These are phyloP conservation scores for Choristoneura rosaceana DNA, from an alignment of 2,888 invertebrate genomes.

Conservation along the genomic window DNA sequence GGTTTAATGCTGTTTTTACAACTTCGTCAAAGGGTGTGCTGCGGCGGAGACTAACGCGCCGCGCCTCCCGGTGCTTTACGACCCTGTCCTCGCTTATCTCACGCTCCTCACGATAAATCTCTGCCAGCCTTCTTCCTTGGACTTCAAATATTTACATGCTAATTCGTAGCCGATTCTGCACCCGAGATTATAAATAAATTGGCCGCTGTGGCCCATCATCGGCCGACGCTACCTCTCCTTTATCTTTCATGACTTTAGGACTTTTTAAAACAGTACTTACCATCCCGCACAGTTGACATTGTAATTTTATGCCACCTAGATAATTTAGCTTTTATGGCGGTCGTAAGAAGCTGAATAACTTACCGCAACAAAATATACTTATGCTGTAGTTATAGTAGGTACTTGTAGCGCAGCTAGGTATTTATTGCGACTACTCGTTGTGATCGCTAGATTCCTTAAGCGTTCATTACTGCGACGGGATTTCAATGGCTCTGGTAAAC, in stretches of 20 bases:
- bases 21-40: slow-evolving; percentile 82
- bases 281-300: slow-evolving; percentile 66
- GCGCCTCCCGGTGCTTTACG: slow-evolving; percentile 75
- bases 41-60: slow-evolving; percentile 53
- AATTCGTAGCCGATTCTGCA: slow-evolving; percentile 83
- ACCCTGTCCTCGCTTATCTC: slow-evolving; percentile 79
- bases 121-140: slow-evolving; percentile 76
- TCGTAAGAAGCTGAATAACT: slow-evolving; percentile 45
- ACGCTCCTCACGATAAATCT: slow-evolving; percentile 81
- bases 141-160: slow-evolving; percentile 85
- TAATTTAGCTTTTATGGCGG: slow-evolving; percentile 70
- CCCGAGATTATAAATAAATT: slow-evolving; percentile 84
- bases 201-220: slow-evolving; percentile 72
- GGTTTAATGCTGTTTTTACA: slow-evolving; percentile 85
- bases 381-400: slow-evolving; percentile 28
- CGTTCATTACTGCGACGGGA: slow-evolving; percentile 25
- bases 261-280: slow-evolving; percentile 72
- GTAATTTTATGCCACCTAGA: slow-evolving; percentile 75
- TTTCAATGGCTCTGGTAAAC: slow-evolving; percentile 26
- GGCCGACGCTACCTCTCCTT: slow-evolving; percentile 66
- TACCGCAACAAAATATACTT: slow-evolving; percentile 39
- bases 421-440: slow-evolving; percentile 6
- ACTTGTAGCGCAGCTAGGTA: slow-evolving; percentile 10
- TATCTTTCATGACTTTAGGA: slow-evolving; percentile 79
- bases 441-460: slow-evolving; percentile 21